Percentiles rank a stretch among this genome's conserved stretches.
These are phyloP conservation scores for Lycopodina hypogea DNA, from an alignment of 37 sponge, comb jelly and placozoan species.

Conservation along the genomic window DNA sequence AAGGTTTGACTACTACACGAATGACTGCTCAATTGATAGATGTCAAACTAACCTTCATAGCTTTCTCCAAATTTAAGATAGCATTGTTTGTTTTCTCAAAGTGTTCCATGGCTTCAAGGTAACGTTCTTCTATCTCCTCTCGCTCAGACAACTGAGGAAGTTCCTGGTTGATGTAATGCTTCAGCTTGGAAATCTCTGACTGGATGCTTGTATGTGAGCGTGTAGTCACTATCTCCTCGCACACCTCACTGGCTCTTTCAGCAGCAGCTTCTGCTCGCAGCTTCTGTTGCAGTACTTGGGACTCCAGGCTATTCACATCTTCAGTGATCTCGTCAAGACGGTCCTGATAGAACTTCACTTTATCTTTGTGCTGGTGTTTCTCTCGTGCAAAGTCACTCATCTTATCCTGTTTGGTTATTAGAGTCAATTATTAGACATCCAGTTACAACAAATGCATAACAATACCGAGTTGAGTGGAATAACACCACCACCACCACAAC, in stretches of 20 bases:
- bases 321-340: slow-evolving; percentile 24
- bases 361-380: slow-evolving; percentile 10
- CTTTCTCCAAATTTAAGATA: slow-evolving; percentile 44
- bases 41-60: slow-evolving; percentile 41
- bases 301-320: slow-evolving; percentile 8
- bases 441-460: not conserved
- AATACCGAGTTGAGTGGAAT: too few relatives aligned
- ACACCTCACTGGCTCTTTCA: slow-evolving; percentile 4
- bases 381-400: not conserved
- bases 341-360: slow-evolving; percentile 18
- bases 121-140: slow-evolving; percentile 37
- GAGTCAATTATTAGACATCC: too few relatives aligned
- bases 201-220: slow-evolving; percentile 39
- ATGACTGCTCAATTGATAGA: too few relatives aligned
- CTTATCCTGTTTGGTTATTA: slow-evolving; percentile 8
- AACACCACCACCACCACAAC: too few relatives aligned
- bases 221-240: slow-evolving; percentile 49
- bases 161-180: slow-evolving; percentile 39
- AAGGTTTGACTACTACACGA: too few relatives aligned
- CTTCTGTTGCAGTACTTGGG: not conserved
- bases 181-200: slow-evolving; percentile 66
- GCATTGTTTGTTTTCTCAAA: slow-evolving; percentile 24
- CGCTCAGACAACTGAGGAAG: slow-evolving; percentile 24
- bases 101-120: slow-evolving; percentile 48
- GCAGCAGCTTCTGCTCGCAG: slow-evolving; percentile 13